Evolutionary conservation across 1,140 invertebrate species (phyloP), one percentile per base, ranked within the genome.

Genomic region (Drosophila saltans): DNA sequence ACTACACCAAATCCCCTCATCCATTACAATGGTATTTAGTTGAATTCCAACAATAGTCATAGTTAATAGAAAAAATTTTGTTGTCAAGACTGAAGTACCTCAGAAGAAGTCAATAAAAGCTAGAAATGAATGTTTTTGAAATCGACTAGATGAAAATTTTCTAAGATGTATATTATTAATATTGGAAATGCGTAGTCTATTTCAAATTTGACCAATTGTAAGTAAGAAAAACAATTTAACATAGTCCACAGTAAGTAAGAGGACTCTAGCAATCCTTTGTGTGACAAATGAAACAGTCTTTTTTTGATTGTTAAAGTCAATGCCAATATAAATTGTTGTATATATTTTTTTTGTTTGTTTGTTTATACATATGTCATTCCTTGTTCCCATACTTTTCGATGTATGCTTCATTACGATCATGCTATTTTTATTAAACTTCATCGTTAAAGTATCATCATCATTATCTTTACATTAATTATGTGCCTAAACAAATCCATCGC

Each of bases 31-130:
- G 52, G 80, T 83, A 80, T 86, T 86, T 86, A 81, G 82, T 86
- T 79, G 41, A 86, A 81, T 86, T 85, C 75, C 75, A 78, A 57
- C 66, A 65, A 89, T 80, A 88, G 80, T 85, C 71, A 73, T 89
- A 89, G 84, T 78, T 69, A 62, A 73, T 89, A 89, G 84, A 75
- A 61, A 64, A 75, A 76, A 83, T 90, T 83, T 83, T 78, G 83
- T 91, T 91, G 83, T 91, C 67, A 91, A 91, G 88, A 91, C 88
- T 91, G 88, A 91, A 84, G 88, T 91, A 91, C 82, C 88, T 89
- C 82, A 76, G 73, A 86, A 77, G 83, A 90, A 91, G 88, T 91
- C 88, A 91, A 91, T 91, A 91, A 90, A 90, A 65, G 72, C 74
- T 82, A 81, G 77, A 80, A 68, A 72, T 76, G 56, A 72, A 66